phyloP scores from a whole-genome alignment of 2,888 invertebrate genomes.

The Hemicrepidius hirtus region DNA sequence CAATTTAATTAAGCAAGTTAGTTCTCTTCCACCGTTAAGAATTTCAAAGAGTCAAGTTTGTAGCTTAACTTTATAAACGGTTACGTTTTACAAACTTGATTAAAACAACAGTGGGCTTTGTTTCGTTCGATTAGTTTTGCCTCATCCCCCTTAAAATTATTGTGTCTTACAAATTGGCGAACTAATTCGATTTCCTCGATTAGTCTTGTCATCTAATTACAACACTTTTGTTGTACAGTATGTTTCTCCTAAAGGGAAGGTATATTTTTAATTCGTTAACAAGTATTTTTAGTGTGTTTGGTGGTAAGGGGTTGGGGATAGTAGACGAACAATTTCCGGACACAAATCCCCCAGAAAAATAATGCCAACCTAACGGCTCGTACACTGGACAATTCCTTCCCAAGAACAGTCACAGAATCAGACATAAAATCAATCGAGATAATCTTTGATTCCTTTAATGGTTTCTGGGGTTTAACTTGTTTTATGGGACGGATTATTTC shows the following conservation, averaged over 20 bases:
- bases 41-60: conserved; percentile 45
- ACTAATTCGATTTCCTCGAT: conserved; percentile 33
- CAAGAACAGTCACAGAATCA: conserved; percentile 61
- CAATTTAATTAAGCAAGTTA: conserved; percentile 49
- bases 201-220: conserved; percentile 22
- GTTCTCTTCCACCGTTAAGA: conserved; percentile 43
- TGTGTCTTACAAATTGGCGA: conserved; percentile 20
- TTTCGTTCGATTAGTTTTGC: conserved; percentile 37
- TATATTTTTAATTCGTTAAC: background rate
- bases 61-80: conserved; percentile 45
- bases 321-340: conserved; percentile 45
- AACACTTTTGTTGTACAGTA: conserved; percentile 8
- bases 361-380: conserved; percentile 51
- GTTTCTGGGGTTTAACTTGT: conserved; percentile 62
- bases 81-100: conserved; percentile 44
- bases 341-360: conserved; percentile 50
- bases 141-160: conserved; percentile 26
- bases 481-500: conserved; percentile 54
- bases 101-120: conserved; percentile 44
- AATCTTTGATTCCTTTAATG: conserved; percentile 69
- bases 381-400: conserved; percentile 50
- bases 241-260: background rate
- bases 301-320: background rate
- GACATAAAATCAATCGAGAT: conserved; percentile 68
- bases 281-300: background rate